A percentile compares a stretch with the other conserved stretches of the same genome.
These are phyloP conservation scores for Nezara viridula DNA, from an alignment of 2,888 invertebrate species.

Conservation along the genomic window DNA sequence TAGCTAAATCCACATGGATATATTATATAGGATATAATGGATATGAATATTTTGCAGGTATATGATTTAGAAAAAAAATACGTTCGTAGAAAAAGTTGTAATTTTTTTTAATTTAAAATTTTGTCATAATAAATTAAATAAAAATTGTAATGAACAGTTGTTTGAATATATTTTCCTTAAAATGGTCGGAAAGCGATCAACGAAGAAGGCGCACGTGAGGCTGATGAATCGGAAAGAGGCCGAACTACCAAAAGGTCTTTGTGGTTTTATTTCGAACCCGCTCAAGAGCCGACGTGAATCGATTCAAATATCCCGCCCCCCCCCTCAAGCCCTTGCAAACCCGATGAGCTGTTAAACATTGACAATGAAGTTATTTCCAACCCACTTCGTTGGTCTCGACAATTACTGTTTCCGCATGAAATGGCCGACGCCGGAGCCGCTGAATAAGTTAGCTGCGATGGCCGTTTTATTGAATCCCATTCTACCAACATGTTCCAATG, in stretches of 20 bases:
- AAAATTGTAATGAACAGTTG: no score
- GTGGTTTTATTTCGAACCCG: constrained; percentile 13
- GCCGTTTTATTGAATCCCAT: constrained; percentile 3
- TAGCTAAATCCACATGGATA: no score
- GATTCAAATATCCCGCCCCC: background rate
- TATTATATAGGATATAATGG: no score
- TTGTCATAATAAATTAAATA: no score
- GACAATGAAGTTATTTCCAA: constrained; percentile 24
- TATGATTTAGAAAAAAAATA: no score
- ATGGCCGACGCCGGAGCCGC: background rate
- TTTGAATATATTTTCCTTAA: no score
- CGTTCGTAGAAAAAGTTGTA: no score
- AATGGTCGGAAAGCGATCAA: background rate
- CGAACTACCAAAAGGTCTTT: background rate
- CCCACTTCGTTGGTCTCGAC: background rate
- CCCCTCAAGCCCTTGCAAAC: background rate
- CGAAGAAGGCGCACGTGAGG: background rate
- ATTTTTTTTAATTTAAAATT: no score
- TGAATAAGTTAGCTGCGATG: background rate
- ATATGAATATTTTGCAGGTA: no score
- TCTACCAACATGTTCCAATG: background rate
- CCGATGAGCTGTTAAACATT: constrained; percentile 33
- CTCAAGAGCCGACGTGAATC: background rate
- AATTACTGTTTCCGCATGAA: background rate
- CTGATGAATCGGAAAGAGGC: background rate